Evolutionary conservation across 2,888 invertebrate species (phyloP), one percentile per base, ranked within the genome.

Genomic region (Phaedon cochleariae): DNA sequence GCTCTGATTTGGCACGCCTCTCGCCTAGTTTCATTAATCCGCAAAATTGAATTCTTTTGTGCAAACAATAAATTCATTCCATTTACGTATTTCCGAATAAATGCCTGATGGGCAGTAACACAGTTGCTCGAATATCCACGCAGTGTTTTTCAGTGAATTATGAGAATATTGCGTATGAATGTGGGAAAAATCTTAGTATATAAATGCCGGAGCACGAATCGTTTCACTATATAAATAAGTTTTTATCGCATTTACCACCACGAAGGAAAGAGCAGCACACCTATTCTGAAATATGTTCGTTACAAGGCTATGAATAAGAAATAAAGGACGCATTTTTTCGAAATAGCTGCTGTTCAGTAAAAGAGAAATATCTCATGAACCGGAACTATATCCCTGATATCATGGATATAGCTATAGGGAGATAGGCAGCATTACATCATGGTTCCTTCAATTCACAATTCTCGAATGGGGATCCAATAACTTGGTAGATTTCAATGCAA

Each of bases 131-230:
- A n/a, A n/a, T n/a, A n/a, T n/a, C n/a, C n/a, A n/a, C 29, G 65
- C 62, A 64, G 67, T 70, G 67, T 71, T 73, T 68, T 67, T 64
- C 61, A 31, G 62, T 67, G 67, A 72, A 69, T 72, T 69, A 71
- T 69, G 71, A 54, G 55, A 67, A 41, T 51, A 64, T 62, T 55
- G 41, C 58, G 51, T 67, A 69, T 60, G 57, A 68, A 69, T 68
- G 68, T 74, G 72, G 61, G 69, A 68, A 73, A 73, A 75, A 73
- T 75, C 73, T n/a, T n/a, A n/a, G 73, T 71, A 74, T 76, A 76
- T 73, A 76, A 76, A 77, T 76, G 77, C 75, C 73, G 69, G 67
- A 64, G 69, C 73, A 73, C 74, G 72, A 57, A 66, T 70, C 71
- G 64, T 70, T 72, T 64, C 65, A 59, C 67, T 68, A 72, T 73